These are phyloP conservation scores for Neosilurus hyrtlii DNA, from an alignment of 2,797 vertebrate genomes.

Conservation along the genomic window DNA sequence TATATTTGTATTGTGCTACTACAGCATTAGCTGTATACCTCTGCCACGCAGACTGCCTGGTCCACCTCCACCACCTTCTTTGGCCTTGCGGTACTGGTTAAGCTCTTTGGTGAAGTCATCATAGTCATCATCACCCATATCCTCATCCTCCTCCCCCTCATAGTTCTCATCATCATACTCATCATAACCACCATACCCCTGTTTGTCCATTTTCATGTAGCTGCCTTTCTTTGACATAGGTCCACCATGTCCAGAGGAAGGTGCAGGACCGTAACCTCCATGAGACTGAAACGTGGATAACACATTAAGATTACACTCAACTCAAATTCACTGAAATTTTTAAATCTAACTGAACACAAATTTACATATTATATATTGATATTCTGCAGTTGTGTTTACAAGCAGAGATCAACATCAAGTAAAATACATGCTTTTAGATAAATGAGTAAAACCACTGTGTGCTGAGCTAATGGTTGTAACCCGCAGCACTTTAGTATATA, in stretches of 20 bases:
- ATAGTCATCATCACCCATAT: constrained; percentile 84
- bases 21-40: constrained; percentile 52
- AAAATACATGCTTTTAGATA: not conserved
- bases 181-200: constrained; percentile 81
- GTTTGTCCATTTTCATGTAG: constrained; percentile 90
- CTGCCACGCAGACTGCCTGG: constrained; percentile 75
- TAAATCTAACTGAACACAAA: not conserved
- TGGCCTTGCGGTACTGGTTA: constrained; percentile 88
- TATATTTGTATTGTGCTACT: not conserved
- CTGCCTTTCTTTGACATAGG: constrained; percentile 75
- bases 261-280: constrained; percentile 73
- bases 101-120: constrained; percentile 93
- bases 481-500: not conserved
- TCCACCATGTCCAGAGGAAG: constrained; percentile 61
- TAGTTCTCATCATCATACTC: constrained; percentile 90
- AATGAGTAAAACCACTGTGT: not conserved
- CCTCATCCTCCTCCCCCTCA: constrained; percentile 86
- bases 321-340: not conserved
- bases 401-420: not conserved
- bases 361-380: not conserved
- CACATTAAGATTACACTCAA: not conserved
- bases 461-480: not conserved
- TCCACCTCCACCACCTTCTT: constrained; percentile 81
- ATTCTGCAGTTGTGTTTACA: not conserved
- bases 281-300: constrained; percentile 71